Base-by-base conservation (phyloP, 2,797 vertebrate genomes). In the Clarias platycephalus region DNA sequence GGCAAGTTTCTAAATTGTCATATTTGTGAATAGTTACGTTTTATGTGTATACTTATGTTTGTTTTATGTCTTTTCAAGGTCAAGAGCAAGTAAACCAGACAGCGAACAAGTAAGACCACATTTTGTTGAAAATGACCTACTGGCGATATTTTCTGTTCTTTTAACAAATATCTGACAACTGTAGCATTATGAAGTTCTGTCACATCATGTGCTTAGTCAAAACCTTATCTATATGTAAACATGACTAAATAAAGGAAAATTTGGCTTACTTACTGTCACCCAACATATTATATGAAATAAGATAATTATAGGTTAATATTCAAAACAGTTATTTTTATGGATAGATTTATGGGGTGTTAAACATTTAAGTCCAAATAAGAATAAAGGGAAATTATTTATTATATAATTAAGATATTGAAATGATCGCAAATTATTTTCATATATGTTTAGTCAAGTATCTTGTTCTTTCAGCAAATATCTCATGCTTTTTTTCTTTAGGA, bases 61-160 rank as follows among this genome's bases (percentile, higher is more conserved):
- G 31, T 12, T 70, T 22, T 1, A 26, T 53, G 15, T 74, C 12
- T 72, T 28, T 74, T 10, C 71, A 74, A 53, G 71, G 2, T 74
- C 31, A n/a, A 60, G 53, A 18, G 1, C 24, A 22, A 44, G 75
- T 8, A 37, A 28, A 58, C 10, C 66, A 62, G n/a, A 18, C 53
- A 44, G n/a, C 70, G 53, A 28, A 34, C 53, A 79, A 76, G 83
- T 84, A 84, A 78, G 22, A 1, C 22, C n/a, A 79, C 15, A 77
- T 24, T 60, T 24, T 22, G 8, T 70, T 37, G 8, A 15, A 44
- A 40, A 13, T 22, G 2, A 40, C 3, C 22, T 37, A 24, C 9
- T 24, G 8, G 18, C 4, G 8, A 26, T 62, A n/a, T 10, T 66
- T 66, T 5, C 26, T 66, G 63, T 31, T 66, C 15, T 31, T 28